Percentiles rank a stretch among this genome's conserved stretches.
Conservation (phyloP, 2,113 vertebrate genomes). For the Arenaria interpres region DNA sequence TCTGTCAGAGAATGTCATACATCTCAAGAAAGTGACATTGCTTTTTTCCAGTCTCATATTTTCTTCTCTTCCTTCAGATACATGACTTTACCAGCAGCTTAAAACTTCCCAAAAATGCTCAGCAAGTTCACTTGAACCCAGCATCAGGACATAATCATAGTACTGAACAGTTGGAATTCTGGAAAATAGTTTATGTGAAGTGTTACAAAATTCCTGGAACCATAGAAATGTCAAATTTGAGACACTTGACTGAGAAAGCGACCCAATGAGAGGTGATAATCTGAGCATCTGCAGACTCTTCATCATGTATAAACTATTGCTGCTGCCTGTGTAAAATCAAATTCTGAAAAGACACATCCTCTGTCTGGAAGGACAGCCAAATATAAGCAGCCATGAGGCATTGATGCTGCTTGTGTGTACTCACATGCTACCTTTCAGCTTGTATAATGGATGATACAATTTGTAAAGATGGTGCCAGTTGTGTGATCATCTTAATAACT, state of each 20-base stretch:
- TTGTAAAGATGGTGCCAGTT: neutral
- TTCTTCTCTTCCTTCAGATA: neutral
- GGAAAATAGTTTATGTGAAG: neutral
- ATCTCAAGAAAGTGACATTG: neutral
- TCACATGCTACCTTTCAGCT: neutral
- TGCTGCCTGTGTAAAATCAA: neutral
- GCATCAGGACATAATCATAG: neutral
- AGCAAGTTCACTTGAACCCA: neutral
- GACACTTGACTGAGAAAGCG: neutral
- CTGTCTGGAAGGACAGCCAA: neutral
- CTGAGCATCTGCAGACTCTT: neutral
- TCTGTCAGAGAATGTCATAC: neutral
- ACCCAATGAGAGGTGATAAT: neutral
- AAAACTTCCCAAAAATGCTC: neutral
- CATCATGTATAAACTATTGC: neutral
- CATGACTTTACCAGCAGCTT: neutral
- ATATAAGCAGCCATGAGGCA: neutral
- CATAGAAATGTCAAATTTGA: neutral
- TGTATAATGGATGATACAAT: neutral
- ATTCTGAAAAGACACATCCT: neutral
- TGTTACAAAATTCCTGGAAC: neutral
- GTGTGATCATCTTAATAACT: neutral
- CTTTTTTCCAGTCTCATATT: neutral
- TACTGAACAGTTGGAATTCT: neutral
- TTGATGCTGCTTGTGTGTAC: neutral